Evolutionary conservation across 1,140 invertebrate genomes (phyloP).

Genomic region (Magallana gigas): DNA sequence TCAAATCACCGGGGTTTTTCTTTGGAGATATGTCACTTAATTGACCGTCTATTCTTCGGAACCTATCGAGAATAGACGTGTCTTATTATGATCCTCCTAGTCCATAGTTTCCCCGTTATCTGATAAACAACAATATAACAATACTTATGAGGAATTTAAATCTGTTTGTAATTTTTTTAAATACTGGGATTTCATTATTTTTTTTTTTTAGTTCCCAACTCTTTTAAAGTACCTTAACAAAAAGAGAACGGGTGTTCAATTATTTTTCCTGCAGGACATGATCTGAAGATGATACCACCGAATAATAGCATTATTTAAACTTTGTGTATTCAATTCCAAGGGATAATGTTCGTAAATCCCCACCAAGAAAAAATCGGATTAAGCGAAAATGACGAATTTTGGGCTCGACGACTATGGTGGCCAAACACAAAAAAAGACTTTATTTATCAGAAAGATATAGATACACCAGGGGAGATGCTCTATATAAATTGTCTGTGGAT

Average conservation of each 20-base stretch:
- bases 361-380: slow-evolving; percentile 6
- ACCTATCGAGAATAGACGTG: not conserved
- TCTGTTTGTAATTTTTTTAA: slow-evolving; percentile 1
- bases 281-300: not conserved
- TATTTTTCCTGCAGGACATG: slow-evolving; percentile 28
- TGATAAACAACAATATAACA: not conserved
- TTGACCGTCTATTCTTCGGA: not conserved
- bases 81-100: slow-evolving; percentile 7
- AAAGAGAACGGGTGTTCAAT: slow-evolving; percentile 8
- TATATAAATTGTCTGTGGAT: not conserved
- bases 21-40: slow-evolving; percentile 12
- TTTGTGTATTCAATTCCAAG: not conserved
- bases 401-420: not conserved
- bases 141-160: slow-evolving; percentile 5
- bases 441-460: too few relatives aligned
- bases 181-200: not conserved
- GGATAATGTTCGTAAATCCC: slow-evolving; percentile 17
- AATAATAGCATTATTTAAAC: slow-evolving; percentile 10
- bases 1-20: slow-evolving; percentile 1
- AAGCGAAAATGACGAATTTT: slow-evolving; percentile 27
- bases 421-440: not conserved
- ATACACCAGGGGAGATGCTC: not conserved
- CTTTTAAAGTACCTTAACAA: not conserved
- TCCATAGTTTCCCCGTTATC: slow-evolving; percentile 35
- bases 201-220: too few relatives aligned